phyloP scores from a whole-genome alignment of 2,113 vertebrate genomes.

The Martes martes region DNA sequence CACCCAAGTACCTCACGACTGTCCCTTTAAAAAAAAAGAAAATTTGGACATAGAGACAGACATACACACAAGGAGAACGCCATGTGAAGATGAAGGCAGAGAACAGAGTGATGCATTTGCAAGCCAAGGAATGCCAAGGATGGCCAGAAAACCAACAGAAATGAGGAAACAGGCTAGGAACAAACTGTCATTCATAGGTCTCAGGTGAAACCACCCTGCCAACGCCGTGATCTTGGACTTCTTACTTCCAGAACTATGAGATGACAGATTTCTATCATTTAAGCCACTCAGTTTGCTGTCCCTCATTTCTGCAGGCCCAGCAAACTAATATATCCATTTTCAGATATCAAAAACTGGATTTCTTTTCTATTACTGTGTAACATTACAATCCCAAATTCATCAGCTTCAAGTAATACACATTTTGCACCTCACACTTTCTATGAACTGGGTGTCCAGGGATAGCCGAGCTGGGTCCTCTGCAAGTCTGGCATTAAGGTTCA shows the following conservation, averaged over 20 bases:
- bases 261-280: not conserved
- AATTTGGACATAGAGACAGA: not conserved
- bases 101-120: not conserved
- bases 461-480: not conserved
- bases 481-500: not conserved
- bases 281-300: not conserved
- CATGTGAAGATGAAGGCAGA: not conserved
- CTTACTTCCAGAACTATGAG: not conserved
- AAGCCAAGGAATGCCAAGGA: not conserved
- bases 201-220: not conserved
- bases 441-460: not conserved
- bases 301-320: not conserved
- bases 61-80: not conserved
- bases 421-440: not conserved
- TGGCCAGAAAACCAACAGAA: not conserved
- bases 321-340: not conserved
- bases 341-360: not conserved
- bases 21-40: not conserved
- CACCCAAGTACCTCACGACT: not conserved
- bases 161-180: not conserved
- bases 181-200: not conserved
- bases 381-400: not conserved
- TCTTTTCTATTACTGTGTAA: not conserved
- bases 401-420: not conserved
- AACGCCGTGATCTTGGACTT: not conserved